Base-by-base conservation (phyloP, 2,888 invertebrate genomes). In the Muschampia plurimacula region DNA sequence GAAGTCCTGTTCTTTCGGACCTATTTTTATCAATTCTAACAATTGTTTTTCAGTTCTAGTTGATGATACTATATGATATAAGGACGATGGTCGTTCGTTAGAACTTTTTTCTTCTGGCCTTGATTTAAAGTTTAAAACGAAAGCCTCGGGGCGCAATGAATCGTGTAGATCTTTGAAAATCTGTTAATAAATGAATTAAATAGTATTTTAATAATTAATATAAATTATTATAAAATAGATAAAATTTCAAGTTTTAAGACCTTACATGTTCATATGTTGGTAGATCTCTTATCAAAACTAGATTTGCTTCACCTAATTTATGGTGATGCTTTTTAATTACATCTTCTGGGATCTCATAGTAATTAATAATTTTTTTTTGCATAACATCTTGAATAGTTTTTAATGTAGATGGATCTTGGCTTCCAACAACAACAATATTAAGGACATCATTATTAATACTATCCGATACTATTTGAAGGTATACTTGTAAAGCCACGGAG, bases 111-210 rank as follows among this genome's bases (percentile, higher is more conserved):
- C 59, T 7, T 66, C 44, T 13, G 32, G 9, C 57, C n/a, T 46
- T 0, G 46, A 9, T 59, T 66, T 66, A 36, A 71, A 39, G 22
- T 71, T 71, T 15, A 71, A 57, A 49, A 66, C n/a, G 32, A 66
- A 71, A 22, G 66, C 41, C 22, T 65, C 66, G 5, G 49, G 39
- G 8, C 13, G 15, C 36, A 64, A 12, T 9, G 49, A 46, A 4
- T 59, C 13, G n/a, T 59, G 22, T 36, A 71, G 8, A 49, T 32
- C 22, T 57, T 59, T 65, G 36, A 64, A 36, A 46, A 70, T 46
- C 70, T 70, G 70, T 57, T 39, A 55, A 22, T 36, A 49, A 68
- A 59, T 55, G 0, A 9, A 8, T 22, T 32, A 32, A 22, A 36
- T 15, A 22, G 41, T 57, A 15, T 55, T 6, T 22, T 22, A 55